These are phyloP conservation scores for Leucophenga maculata DNA, from an alignment of 2,888 invertebrate genomes.

Conservation along the genomic window DNA sequence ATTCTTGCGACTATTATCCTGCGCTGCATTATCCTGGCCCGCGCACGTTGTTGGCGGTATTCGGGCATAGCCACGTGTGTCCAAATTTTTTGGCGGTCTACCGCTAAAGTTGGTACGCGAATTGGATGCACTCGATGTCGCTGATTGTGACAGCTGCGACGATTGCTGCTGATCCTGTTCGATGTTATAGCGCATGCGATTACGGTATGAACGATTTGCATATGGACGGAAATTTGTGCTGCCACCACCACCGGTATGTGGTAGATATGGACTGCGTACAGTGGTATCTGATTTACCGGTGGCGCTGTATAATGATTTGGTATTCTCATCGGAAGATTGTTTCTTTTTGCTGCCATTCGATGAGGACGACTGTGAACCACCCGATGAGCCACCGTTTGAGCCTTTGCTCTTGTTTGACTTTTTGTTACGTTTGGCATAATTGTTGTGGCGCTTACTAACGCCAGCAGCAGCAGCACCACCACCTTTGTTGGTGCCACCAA, in stretches of 20 bases:
- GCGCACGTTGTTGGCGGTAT: slow-evolving; percentile 26
- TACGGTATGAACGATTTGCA: slow-evolving; percentile 51
- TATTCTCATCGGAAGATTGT: slow-evolving; percentile 21
- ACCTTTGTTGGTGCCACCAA: background rate
- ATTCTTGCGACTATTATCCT: background rate
- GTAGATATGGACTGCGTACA: background rate
- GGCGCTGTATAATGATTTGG: slow-evolving; percentile 32
- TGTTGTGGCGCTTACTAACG: background rate
- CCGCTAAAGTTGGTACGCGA: slow-evolving; percentile 27
- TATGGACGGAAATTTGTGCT: slow-evolving; percentile 31
- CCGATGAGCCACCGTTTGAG: background rate
- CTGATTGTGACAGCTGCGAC: slow-evolving; percentile 9
- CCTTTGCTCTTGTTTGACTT: background rate
- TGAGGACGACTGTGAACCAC: slow-evolving; percentile 4
- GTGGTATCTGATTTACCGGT: background rate
- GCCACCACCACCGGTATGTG: slow-evolving; percentile 5
- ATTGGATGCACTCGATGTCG: slow-evolving; percentile 4
- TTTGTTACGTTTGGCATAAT: background rate
- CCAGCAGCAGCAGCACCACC: slow-evolving; percentile 4
- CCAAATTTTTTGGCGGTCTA: slow-evolving; percentile 34
- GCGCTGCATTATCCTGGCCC: background rate
- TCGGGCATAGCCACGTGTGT: slow-evolving; percentile 8
- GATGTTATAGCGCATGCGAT: slow-evolving; percentile 46
- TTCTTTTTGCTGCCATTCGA: background rate
- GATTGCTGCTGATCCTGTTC: background rate